These are phyloP conservation scores for Cloeon dipterum DNA, from an alignment of 2,888 invertebrate species.

Conservation along the genomic window DNA sequence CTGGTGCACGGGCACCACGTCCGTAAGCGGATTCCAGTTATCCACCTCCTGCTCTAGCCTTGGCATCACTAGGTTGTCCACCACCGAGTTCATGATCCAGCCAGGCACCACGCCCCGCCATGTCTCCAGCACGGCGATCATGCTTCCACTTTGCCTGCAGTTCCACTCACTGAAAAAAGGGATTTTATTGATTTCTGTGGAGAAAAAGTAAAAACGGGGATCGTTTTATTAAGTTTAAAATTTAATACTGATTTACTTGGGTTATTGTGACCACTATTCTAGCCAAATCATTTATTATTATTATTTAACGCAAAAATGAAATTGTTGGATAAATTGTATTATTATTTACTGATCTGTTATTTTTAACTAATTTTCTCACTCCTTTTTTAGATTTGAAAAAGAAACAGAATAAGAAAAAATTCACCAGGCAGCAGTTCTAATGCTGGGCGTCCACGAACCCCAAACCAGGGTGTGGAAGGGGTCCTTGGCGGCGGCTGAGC, in stretches of 20 bases:
- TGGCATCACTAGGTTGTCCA: conserved; percentile 64
- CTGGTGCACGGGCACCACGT: conserved; percentile 83
- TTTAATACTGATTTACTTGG: too few species aligned
- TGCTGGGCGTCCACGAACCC: conserved; percentile 75
- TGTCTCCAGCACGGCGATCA: conserved; percentile 53
- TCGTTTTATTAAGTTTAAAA: too few species aligned
- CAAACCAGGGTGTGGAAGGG: conserved; percentile 69
- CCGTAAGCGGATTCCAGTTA: conserved; percentile 86
- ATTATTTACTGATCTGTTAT: too few species aligned
- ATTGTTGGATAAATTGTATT: too few species aligned
- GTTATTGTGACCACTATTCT: too few species aligned
- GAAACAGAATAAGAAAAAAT: conserved; percentile 18
- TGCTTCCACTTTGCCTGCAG: conserved; percentile 49
- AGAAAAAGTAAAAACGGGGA: too few species aligned
- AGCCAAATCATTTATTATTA: too few species aligned
- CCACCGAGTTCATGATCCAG: conserved; percentile 63
- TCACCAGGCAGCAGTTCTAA: conserved; percentile 48
- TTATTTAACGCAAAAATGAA: too few species aligned
- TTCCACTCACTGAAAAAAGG: conserved; percentile 52
- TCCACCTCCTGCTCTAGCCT: conserved; percentile 44
- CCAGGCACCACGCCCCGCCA: conserved; percentile 63
- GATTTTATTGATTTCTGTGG: too few species aligned
- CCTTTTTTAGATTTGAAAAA: too few species aligned
- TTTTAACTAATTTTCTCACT: too few species aligned
- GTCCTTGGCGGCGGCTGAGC: conserved; percentile 12